These are phyloP conservation scores for Alcedo atthis DNA, from an alignment of 2,797 vertebrate genomes.

Conservation along the genomic window DNA sequence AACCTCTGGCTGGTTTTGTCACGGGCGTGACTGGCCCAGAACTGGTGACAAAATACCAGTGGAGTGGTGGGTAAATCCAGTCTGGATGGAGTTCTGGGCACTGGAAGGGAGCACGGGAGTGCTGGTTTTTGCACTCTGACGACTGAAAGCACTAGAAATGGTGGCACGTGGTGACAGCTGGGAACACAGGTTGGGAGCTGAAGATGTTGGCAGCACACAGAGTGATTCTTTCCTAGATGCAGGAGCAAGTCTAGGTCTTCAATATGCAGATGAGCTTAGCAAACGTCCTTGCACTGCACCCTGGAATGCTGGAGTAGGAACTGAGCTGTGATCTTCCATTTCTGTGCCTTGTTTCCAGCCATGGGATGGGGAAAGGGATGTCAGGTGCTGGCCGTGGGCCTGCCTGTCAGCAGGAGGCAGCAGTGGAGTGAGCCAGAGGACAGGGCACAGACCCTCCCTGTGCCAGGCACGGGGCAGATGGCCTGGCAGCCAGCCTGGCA, in stretches of 20 bases:
- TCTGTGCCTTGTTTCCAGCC: background rate
- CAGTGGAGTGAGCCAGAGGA: background rate
- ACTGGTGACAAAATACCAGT: background rate
- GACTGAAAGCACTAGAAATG: background rate
- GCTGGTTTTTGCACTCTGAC: background rate
- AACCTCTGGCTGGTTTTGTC: too few relatives aligned
- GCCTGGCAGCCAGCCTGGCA: constrained; percentile 26
- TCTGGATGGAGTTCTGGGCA: background rate
- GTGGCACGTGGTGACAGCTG: background rate
- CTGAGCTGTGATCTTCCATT: background rate
- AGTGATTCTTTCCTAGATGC: background rate
- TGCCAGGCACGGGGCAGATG: background rate
- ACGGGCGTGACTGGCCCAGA: background rate
- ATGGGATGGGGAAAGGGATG: background rate
- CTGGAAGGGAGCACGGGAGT: background rate
- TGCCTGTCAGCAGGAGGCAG: background rate
- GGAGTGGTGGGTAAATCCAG: too few relatives aligned
- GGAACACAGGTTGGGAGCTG: background rate
- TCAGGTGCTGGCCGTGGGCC: background rate
- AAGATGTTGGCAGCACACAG: background rate
- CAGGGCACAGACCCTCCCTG: background rate
- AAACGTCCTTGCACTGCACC: background rate
- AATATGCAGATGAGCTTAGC: background rate
- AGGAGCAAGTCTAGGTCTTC: too few relatives aligned
- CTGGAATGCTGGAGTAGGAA: background rate